Percentiles rank a stretch among this genome's conserved stretches.
phyloP scores from a whole-genome alignment of 2,797 vertebrate genomes.

The Xenentodon cancila region DNA sequence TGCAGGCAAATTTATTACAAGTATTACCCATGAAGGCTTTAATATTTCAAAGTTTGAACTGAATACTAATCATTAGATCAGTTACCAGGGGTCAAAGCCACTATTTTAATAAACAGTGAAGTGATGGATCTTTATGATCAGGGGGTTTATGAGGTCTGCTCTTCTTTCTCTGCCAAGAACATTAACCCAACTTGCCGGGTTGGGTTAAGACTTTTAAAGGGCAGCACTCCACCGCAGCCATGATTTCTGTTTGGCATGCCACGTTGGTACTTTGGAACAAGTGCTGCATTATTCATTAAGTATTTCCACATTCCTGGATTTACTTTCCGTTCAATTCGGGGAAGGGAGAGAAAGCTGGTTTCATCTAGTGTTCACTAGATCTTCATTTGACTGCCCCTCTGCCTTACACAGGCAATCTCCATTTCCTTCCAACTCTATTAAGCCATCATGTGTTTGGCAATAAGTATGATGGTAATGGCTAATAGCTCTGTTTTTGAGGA shows the following conservation, averaged over 20 bases:
- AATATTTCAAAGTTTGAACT: constrained; percentile 32
- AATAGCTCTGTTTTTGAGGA: constrained; percentile 47
- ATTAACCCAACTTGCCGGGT: constrained; percentile 31
- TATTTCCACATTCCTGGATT: constrained; percentile 50
- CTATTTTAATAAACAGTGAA: constrained; percentile 43
- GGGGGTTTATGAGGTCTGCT: constrained; percentile 28
- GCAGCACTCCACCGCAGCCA: constrained; percentile 44
- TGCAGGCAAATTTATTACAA: constrained; percentile 11
- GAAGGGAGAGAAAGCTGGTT: constrained; percentile 2
- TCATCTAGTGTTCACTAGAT: constrained; percentile 12
- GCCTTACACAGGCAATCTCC: constrained; percentile 2
- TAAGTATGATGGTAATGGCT: constrained; percentile 47
- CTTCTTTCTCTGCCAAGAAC: constrained; percentile 41
- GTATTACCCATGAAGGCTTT: constrained; percentile 7
- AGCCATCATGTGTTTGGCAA: constrained; percentile 15
- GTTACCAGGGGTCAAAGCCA: constrained; percentile 23
- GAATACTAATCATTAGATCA: constrained; percentile 37
- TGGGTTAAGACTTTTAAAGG: constrained; percentile 59
- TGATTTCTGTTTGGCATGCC: constrained; percentile 53
- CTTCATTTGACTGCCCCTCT: constrained; percentile 21
- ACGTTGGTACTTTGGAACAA: constrained; percentile 37
- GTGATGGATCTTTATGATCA: constrained; percentile 27
- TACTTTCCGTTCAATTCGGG: constrained; percentile 46
- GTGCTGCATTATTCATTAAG: constrained; percentile 70
- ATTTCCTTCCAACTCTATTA: background rate